A percentile compares a stretch with the other conserved stretches of the same genome.
Evolutionary conservation across 2,797 vertebrate species (phyloP).

Genomic region (Darevskia nairensis): DNA sequence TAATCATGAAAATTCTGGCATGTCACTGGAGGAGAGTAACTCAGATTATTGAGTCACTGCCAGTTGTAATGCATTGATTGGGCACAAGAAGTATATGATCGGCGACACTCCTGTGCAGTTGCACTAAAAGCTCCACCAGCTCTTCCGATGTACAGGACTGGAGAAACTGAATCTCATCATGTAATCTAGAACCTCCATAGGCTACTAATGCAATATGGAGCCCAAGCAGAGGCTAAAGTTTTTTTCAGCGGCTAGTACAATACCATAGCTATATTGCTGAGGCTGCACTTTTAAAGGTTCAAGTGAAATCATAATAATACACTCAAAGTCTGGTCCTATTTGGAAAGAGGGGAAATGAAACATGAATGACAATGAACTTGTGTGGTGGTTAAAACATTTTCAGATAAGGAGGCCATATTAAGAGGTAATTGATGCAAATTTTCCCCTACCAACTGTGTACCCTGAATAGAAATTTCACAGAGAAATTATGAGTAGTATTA

Average conservation of each 20-base stretch:
- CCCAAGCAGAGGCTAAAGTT: not conserved
- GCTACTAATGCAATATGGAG: not conserved
- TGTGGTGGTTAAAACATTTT: not conserved
- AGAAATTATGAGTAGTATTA: not conserved
- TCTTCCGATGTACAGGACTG: not conserved
- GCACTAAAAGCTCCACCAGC: too few relatives aligned
- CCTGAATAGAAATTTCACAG: too few relatives aligned
- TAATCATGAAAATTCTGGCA: not conserved
- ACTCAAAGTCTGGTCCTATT: rapidly evolving
- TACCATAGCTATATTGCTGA: not conserved
- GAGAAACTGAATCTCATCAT: not conserved
- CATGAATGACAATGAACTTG: not conserved
- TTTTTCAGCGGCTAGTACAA: not conserved
- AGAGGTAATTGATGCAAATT: not conserved
- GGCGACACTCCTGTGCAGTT: too few relatives aligned
- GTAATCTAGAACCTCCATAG: not conserved
- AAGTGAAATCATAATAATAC: not conserved
- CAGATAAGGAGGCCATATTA: not conserved
- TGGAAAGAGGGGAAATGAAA: not conserved
- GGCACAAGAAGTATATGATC: not conserved
- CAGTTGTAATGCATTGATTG: not conserved
- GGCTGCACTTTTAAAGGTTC: not conserved
- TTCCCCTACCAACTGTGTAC: not conserved
- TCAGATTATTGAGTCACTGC: not conserved
- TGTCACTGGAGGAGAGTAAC: not conserved